Conservation (phyloP, 2,888 invertebrate species). For the Cerceris ruficornis region DNA sequence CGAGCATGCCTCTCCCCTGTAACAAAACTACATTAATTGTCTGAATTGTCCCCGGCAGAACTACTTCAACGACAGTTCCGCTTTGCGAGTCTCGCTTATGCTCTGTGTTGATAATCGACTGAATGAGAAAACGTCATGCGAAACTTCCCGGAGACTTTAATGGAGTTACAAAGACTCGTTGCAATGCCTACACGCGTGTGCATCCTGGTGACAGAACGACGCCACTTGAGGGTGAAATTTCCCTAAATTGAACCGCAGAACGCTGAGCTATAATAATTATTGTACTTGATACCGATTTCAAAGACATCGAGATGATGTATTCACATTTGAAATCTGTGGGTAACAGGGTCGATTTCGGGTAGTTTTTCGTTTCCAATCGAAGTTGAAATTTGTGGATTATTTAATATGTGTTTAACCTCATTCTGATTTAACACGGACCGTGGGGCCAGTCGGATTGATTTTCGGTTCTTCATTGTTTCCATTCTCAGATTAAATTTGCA, state of each 20-base stretch:
- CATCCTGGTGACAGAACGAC: constrained; percentile 32
- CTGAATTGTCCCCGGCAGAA: constrained; percentile 48
- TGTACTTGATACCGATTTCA: too few relatives aligned
- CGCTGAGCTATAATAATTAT: too few relatives aligned
- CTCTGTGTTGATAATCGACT: constrained; percentile 38
- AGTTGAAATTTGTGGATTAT: too few relatives aligned
- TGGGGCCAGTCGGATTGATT: too few relatives aligned
- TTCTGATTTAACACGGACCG: too few relatives aligned
- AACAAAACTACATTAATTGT: constrained; percentile 61
- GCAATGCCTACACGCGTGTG: constrained; percentile 45
- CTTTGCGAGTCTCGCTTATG: constrained; percentile 30
- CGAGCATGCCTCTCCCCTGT: constrained; percentile 36
- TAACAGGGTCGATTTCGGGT: too few relatives aligned
- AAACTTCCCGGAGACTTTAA: constrained; percentile 59
- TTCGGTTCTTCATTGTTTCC: too few relatives aligned
- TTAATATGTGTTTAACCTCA: too few relatives aligned
- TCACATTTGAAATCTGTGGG: background rate
- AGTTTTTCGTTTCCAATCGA: too few relatives aligned
- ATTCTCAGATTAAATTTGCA: too few relatives aligned
- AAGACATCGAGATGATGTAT: background rate
- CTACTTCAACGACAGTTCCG: constrained; percentile 38
- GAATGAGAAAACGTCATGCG: constrained; percentile 59
- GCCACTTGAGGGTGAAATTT: constrained; percentile 35
- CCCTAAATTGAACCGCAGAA: background rate
- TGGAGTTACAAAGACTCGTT: constrained; percentile 61